Evolutionary conservation across 2,888 invertebrate genomes (phyloP).

Genomic region (Noctua janthina): DNA sequence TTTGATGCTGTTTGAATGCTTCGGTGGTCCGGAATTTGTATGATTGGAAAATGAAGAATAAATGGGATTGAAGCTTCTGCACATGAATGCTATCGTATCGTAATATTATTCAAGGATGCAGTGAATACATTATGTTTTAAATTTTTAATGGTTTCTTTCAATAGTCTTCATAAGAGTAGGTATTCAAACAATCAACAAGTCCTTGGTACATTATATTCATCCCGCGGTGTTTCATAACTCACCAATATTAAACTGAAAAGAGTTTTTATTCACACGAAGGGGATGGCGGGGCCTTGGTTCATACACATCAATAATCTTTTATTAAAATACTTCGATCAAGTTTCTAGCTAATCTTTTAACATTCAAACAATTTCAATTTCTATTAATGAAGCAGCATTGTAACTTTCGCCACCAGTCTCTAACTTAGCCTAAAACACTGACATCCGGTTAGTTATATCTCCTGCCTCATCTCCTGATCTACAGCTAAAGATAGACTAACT

Average conservation of each 20-base stretch:
- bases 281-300: background rate
- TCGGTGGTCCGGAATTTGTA: slow-evolving; percentile 14
- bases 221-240: background rate
- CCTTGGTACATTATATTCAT: background rate
- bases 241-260: background rate
- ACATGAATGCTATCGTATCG: background rate
- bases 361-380: background rate
- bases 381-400: background rate
- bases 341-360: background rate
- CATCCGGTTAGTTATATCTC: background rate
- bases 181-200: background rate
- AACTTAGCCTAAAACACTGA: background rate
- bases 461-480: background rate
- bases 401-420: background rate
- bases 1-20: slow-evolving; percentile 13
- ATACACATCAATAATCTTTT: background rate
- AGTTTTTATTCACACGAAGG: background rate
- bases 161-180: background rate
- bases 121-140: background rate
- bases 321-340: too few species aligned
- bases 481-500: background rate
- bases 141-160: background rate
- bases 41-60: background rate
- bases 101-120: background rate
- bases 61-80: background rate